Percentiles rank a stretch among this genome's conserved stretches.
These are phyloP conservation scores for Drosophila orena DNA, from an alignment of 1,140 invertebrate species.

Conservation along the genomic window DNA sequence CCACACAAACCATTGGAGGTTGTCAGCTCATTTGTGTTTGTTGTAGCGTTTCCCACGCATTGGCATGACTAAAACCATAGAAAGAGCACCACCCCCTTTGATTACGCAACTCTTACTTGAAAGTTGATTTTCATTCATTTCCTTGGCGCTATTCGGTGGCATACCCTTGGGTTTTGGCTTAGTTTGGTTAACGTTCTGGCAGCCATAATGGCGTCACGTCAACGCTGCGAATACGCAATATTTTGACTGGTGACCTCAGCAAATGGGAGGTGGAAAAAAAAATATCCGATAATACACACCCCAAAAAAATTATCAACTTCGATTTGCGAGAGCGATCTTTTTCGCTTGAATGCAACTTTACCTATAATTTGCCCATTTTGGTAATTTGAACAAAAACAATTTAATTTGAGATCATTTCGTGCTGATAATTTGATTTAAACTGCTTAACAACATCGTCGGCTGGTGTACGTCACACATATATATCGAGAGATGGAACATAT, in stretches of 20 bases:
- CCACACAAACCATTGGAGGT: conserved; percentile 25
- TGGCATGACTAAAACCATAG: conserved; percentile 29
- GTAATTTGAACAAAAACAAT: conserved; percentile 46
- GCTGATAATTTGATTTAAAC: conserved; percentile 67
- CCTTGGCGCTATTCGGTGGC: conserved; percentile 40
- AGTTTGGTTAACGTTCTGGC: conserved; percentile 30
- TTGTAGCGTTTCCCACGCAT: conserved; percentile 30
- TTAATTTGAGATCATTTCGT: conserved; percentile 62
- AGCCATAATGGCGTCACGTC: conserved; percentile 62
- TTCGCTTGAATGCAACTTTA: conserved; percentile 74
- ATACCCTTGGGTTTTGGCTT: conserved; percentile 34
- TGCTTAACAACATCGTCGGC: conserved; percentile 18
- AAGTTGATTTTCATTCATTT: conserved; percentile 70
- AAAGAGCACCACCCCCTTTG: conserved; percentile 23
- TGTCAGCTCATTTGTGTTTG: conserved; percentile 35
- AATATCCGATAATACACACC: conserved; percentile 22
- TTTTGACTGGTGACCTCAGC: conserved; percentile 70
- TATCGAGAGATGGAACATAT: conserved; percentile 31
- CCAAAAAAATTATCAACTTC: conserved; percentile 13
- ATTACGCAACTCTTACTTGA: conserved; percentile 76
- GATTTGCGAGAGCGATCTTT: conserved; percentile 3
- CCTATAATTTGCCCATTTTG: conserved; percentile 59
- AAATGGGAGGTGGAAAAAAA: conserved; percentile 16
- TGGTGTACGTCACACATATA: conserved; percentile 3
- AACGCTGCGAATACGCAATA: conserved; percentile 74